Percentiles rank a stretch among this genome's conserved stretches.
Evolutionary conservation across 2,888 invertebrate genomes (phyloP).

Genomic region (Tricholauxania praeusta): DNA sequence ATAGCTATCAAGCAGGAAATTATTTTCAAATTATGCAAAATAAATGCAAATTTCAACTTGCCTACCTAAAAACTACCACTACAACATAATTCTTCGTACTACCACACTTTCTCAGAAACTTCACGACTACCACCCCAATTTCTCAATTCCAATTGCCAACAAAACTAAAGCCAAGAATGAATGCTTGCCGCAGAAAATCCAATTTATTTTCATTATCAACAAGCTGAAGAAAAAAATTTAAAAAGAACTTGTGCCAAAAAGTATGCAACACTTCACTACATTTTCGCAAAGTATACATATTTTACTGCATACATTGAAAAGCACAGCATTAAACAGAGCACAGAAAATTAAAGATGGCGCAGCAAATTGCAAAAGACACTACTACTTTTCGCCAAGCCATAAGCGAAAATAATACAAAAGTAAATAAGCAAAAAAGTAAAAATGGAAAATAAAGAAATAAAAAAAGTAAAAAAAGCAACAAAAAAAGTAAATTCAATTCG

Average conservation of each 20-base stretch:
- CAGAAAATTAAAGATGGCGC: not conserved
- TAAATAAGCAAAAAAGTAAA: slow-evolving; percentile 5
- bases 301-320: not conserved
- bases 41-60: too few species aligned
- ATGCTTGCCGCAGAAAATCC: slow-evolving; percentile 11
- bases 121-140: too few species aligned
- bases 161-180: too few species aligned
- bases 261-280: slow-evolving; percentile 17
- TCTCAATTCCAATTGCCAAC: too few species aligned
- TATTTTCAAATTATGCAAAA: too few species aligned
- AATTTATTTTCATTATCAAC: slow-evolving; percentile 17
- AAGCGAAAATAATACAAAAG: not conserved
- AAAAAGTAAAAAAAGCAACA: slow-evolving; percentile 47
- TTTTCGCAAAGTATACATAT: slow-evolving; percentile 1
- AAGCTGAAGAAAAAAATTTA: not conserved
- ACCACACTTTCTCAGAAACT: too few species aligned
- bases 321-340: not conserved
- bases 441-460: slow-evolving; percentile 25
- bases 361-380: not conserved
- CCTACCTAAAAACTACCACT: too few species aligned
- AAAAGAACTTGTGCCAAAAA: slow-evolving; percentile 7
- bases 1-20: too few species aligned
- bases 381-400: too few species aligned
- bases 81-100: too few species aligned
- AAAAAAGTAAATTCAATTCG: slow-evolving; percentile 50